Base-by-base conservation (phyloP, 2,113 vertebrate genomes). In the Varanus komodoensis region DNA sequence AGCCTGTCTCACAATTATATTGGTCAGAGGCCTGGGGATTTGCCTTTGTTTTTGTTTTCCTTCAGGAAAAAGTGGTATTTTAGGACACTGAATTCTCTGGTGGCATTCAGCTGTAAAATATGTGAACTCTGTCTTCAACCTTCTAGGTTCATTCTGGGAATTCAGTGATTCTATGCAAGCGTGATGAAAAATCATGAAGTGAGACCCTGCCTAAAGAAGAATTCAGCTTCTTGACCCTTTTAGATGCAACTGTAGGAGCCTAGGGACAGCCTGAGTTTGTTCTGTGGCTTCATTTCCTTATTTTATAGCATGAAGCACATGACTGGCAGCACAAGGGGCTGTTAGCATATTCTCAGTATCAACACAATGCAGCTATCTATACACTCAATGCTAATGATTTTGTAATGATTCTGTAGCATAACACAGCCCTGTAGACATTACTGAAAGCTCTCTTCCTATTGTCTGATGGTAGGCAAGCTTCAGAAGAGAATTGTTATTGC, bases 341-440 rank as follows among this genome's bases (percentile, higher is more conserved):
- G 8, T 19, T 67, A 64, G 74, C 69, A 50, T 25, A 44, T 86
- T 68, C n/a, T 54, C 21, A 21, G 27, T 50, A 21, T 69, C 52
- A 44, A 44, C 75, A 32, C 27, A 77, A 14, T 75, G 52, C 11
- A 61, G 52, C 7, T 23, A 57, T 12, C 1, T 85, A 67, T 79
- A 68, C 50, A 8, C 44, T 84, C 54, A 50, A 34, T 89, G 14
- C 23, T 61, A 89, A 77, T n/a, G 44, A 78, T 84, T 73, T 90
- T 88, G 21, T 4, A 84, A 29, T 68, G 0, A 15, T 87, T 89
- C 23, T 21, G 71, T 2, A 73, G 44, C 90, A 21, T 1, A 12
- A 92, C 92, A 29, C 0, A 74, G 52, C 82, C 14, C 2, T 69
- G 89, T 75, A 91, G 8, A 25, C 89, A 89, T 90, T 79, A 81